Evolutionary conservation across 2,113 vertebrate species (phyloP), one percentile per base, ranked within the genome.

Genomic region (Phocoena phocoena): DNA sequence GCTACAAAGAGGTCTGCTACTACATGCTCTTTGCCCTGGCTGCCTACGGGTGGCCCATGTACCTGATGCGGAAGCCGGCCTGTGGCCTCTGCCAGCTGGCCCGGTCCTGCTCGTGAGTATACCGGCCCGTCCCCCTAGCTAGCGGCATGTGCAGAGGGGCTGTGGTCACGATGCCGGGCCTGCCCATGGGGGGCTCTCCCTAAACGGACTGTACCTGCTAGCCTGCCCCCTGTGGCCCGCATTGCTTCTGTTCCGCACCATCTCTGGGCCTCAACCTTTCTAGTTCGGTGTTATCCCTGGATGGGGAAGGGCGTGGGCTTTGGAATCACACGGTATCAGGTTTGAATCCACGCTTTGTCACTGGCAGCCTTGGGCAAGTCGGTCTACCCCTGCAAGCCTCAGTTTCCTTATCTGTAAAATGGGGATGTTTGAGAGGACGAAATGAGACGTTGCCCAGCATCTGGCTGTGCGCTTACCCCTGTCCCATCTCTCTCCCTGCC

Each of bases 11-110:
- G 92, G 99, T 99, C 94, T 99, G 99, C 93, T 99, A 99, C 98
- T 99, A 99, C 98, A 99, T 99, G 99, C 99, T 99, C 77, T 99
- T 99, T 89, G 99, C 99, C 88, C 98, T 99, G 98, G 99, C 99
- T 44, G 99, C 99, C 88, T 99, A 99, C 8, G 99, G 99, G 80
- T 99, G 99, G 99, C 99, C 99, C 98, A 99, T 99, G 98, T 99
- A 99, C 98, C 99, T 99, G 98, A 99, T 99, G 99, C 99, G 99
- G 98, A 99, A 99, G 95, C 99, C 99, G 4, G 99, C 99, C 23
- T 99, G 99, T 73, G 99, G 99, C 89, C 99, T 99, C 95, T 99
- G 99, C 98, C 99, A 99, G 97, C 99, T 99, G 74, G 99, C 99
- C 89, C 99, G 99, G 97, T 99, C 99, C 98, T 99, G 99, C 99